Conservation (phyloP, 2,888 invertebrate genomes). For the Bombyx huttoni region DNA sequence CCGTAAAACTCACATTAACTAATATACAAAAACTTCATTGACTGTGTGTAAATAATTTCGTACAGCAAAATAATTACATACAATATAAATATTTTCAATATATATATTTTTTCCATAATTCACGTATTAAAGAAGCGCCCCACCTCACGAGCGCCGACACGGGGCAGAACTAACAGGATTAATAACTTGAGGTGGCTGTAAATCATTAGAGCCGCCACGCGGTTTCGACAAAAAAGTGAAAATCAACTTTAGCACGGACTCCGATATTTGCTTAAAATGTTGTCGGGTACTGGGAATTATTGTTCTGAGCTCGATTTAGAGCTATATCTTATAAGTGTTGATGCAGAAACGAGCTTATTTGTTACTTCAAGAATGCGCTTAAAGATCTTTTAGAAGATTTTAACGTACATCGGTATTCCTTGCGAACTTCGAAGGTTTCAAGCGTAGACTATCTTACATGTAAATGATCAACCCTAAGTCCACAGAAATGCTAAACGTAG, state of each 20-base stretch:
- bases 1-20: no score
- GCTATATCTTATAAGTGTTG: neutral
- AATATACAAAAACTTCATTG: no score
- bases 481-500: no score
- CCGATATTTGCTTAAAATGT: slow-evolving; percentile 47
- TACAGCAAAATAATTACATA: no score
- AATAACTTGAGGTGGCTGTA: slow-evolving; percentile 39
- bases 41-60: no score
- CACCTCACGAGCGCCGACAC: slow-evolving; percentile 2
- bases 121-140: neutral
- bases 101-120: neutral
- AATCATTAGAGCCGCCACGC: slow-evolving; percentile 56
- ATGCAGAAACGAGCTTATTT: neutral
- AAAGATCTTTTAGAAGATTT: no score
- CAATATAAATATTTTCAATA: neutral
- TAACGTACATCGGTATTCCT: no score
- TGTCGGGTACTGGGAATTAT: slow-evolving; percentile 31
- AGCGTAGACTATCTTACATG: no score
- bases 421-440: no score
- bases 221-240: slow-evolving; percentile 37
- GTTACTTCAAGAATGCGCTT: no score
- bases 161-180: slow-evolving; percentile 35
- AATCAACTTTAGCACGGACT: slow-evolving; percentile 19
- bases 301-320: neutral
- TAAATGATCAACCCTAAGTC: no score